Conservation (phyloP, 1,140 invertebrate species). For the Chymomyza costata region DNA sequence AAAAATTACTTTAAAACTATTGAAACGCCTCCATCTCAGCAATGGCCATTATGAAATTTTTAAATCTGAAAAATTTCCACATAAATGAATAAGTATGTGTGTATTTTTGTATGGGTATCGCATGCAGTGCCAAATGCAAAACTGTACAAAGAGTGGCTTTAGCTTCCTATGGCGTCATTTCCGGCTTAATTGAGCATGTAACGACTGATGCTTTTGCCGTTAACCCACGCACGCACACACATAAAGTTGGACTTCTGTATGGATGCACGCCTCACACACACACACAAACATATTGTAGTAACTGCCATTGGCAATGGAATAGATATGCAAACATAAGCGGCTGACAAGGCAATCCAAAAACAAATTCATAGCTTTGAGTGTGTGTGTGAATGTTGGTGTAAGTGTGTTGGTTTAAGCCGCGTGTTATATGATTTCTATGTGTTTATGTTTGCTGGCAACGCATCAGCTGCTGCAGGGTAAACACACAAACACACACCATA, state of each 20-base stretch:
- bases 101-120: conserved; percentile 5
- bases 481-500: conserved; percentile 14
- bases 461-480: conserved; percentile 32
- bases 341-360: conserved; percentile 24
- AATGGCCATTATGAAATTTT: too few species aligned
- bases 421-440: conserved; percentile 40
- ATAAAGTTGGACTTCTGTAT: too few species aligned
- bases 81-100: too few species aligned
- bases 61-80: too few species aligned
- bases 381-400: conserved; percentile 6
- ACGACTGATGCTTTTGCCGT: conserved; percentile 55
- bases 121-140: conserved; percentile 38
- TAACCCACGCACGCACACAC: conserved; percentile 31
- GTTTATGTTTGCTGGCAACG: conserved; percentile 49
- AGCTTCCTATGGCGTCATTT: conserved; percentile 65
- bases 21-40: too few species aligned
- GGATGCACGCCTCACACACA: too few species aligned
- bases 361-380: conserved; percentile 24
- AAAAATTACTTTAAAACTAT: too few species aligned
- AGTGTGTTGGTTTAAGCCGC: conserved; percentile 8
- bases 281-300: conserved; percentile 9
- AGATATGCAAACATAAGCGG: conserved; percentile 49
- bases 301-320: conserved; percentile 12
- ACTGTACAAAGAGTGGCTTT: conserved; percentile 64
- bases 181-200: conserved; percentile 66